Percentiles rank a stretch among this genome's conserved stretches.
Conservation (phyloP, 2,797 vertebrate species). For the Gymnoscopelus microlampas region DNA sequence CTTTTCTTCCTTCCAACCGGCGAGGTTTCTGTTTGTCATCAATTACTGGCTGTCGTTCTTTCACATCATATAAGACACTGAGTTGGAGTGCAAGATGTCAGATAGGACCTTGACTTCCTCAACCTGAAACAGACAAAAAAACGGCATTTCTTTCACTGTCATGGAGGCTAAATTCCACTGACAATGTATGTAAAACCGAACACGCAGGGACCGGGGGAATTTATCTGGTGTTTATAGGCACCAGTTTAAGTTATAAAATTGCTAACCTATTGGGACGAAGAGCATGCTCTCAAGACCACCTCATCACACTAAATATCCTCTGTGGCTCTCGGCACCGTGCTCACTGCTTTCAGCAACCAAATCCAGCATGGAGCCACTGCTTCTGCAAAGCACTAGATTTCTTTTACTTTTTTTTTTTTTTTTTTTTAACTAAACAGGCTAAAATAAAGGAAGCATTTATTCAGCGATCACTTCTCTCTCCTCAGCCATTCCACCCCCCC, state of each 20-base stretch:
- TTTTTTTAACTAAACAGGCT: not conserved
- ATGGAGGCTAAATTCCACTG: constrained; percentile 1
- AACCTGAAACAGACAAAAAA: constrained; percentile 5
- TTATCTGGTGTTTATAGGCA: not conserved
- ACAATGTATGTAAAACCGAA: not conserved
- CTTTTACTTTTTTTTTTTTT: not conserved
- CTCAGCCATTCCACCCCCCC: constrained; percentile 1
- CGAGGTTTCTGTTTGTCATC: too few relatives aligned
- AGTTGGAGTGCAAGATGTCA: not conserved
- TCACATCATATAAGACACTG: too few relatives aligned
- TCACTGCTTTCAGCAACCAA: not conserved
- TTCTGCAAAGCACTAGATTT: not conserved
- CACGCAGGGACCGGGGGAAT: not conserved
- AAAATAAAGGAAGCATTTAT: constrained; percentile 13
- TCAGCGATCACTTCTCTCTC: constrained; percentile 28
- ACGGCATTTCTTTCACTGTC: not conserved
- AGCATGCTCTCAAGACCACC: too few relatives aligned
- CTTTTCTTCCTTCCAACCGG: too few relatives aligned
- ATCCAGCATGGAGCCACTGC: not conserved
- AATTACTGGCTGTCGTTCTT: too few relatives aligned
- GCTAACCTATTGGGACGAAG: not conserved
- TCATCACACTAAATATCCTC: not conserved
- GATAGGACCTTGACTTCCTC: constrained; percentile 2
- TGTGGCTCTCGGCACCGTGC: not conserved
- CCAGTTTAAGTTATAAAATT: not conserved